A percentile compares a stretch with the other conserved stretches of the same genome.
Evolutionary conservation across 2,888 invertebrate species (phyloP).

Genomic region (Silvanus unidentatus): DNA sequence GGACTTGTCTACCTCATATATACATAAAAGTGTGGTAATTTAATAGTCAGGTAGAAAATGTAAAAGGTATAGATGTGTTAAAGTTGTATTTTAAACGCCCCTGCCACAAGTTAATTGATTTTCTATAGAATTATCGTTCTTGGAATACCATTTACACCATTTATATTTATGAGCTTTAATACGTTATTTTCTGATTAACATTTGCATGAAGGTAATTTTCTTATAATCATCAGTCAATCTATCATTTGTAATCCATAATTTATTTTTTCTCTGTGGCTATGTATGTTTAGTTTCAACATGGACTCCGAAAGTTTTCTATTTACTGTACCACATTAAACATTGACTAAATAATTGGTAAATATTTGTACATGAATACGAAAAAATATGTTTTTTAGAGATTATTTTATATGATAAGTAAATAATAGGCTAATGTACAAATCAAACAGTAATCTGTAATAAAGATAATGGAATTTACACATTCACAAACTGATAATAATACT

Average conservation of each 20-base stretch:
- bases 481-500: slow-evolving; percentile 15
- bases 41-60: slow-evolving; percentile 13
- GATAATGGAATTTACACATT: slow-evolving; percentile 29
- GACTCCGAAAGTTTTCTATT: neutral
- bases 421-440: slow-evolving; percentile 18
- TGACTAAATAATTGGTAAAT: slow-evolving; percentile 12
- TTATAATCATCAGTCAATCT: too few relatives aligned
- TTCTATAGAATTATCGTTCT: slow-evolving; percentile 18
- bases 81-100: slow-evolving; percentile 24
- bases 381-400: slow-evolving; percentile 20
- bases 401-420: slow-evolving; percentile 15
- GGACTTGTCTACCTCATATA: neutral
- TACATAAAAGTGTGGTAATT: neutral
- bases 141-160: too few relatives aligned
- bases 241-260: too few relatives aligned
- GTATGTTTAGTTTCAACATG: too few relatives aligned
- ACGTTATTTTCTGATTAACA: too few relatives aligned
- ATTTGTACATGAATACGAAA: slow-evolving; percentile 13
- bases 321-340: slow-evolving; percentile 3
- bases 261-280: too few relatives aligned
- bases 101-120: slow-evolving; percentile 25
- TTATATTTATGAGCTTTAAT: too few relatives aligned
- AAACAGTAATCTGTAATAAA: slow-evolving; percentile 24
- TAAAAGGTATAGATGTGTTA: slow-evolving; percentile 22
- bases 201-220: too few relatives aligned